phyloP scores from a whole-genome alignment of 1,140 invertebrate species.

The Chymomyza costata region DNA sequence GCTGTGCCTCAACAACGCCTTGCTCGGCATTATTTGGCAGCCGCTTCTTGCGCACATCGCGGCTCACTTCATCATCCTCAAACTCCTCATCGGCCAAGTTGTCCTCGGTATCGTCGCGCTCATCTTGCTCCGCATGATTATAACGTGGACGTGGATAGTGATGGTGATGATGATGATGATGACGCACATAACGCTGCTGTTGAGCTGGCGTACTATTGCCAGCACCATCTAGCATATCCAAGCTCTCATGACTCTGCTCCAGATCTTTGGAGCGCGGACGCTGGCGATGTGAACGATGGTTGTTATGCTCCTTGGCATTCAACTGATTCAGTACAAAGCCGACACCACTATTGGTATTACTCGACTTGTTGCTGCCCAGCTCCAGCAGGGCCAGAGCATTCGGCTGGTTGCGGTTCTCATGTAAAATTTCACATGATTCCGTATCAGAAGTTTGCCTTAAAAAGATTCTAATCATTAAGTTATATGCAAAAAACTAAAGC shows the following conservation, averaged over 20 bases:
- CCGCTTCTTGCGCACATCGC: slow-evolving; percentile 66
- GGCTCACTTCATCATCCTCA: slow-evolving; percentile 69
- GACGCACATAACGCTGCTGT: slow-evolving; percentile 37
- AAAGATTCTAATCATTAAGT: too few species aligned
- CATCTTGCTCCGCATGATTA: slow-evolving; percentile 61
- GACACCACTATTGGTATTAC: slow-evolving; percentile 14
- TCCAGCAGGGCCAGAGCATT: slow-evolving; percentile 58
- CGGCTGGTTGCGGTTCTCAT: slow-evolving; percentile 65
- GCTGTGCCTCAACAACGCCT: slow-evolving; percentile 22
- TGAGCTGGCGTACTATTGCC: slow-evolving; percentile 10
- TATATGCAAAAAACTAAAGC: too few species aligned
- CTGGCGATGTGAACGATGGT: slow-evolving; percentile 52
- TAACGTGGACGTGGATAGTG: slow-evolving; percentile 47
- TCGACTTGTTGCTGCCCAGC: slow-evolving; percentile 34
- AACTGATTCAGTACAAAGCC: too few species aligned
- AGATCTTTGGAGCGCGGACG: slow-evolving; percentile 67
- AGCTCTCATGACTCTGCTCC: slow-evolving; percentile 65
- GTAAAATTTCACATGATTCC: slow-evolving; percentile 73
- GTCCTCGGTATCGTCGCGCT: slow-evolving; percentile 71
- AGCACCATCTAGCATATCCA: slow-evolving; percentile 44
- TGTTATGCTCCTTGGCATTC: slow-evolving; percentile 37
- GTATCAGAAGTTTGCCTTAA: slow-evolving; percentile 74
- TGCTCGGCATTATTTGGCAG: slow-evolving; percentile 18
- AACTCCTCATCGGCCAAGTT: slow-evolving; percentile 74
- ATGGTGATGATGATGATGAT: slow-evolving; percentile 60